Evolutionary conservation across 2,888 invertebrate genomes (phyloP).

Genomic region (Apodemia duryi): DNA sequence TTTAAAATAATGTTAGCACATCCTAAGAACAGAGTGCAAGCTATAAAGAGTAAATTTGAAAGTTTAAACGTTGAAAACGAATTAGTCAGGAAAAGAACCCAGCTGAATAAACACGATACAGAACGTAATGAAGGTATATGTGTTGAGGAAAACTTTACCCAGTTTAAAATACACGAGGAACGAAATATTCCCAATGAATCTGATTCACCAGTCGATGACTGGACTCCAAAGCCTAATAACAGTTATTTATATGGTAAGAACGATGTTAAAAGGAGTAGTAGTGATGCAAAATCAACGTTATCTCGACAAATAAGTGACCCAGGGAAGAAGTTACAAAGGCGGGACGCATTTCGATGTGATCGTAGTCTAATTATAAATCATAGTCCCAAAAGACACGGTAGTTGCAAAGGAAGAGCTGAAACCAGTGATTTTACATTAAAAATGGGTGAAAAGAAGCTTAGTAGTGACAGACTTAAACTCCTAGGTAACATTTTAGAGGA

Average conservation of each 20-base stretch:
- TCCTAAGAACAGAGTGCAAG: conserved; percentile 79
- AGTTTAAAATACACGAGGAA: conserved; percentile 21
- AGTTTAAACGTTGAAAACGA: conserved; percentile 58
- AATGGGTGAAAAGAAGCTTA: conserved; percentile 59
- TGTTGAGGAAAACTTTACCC: conserved; percentile 28
- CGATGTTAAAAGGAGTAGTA: conserved; percentile 49
- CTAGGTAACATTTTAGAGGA: conserved; percentile 65
- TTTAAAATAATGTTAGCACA: conserved; percentile 69
- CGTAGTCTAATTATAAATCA: conserved; percentile 55
- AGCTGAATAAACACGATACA: conserved; percentile 24
- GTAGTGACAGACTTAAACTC: conserved; percentile 59
- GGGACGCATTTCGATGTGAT: conserved; percentile 80
- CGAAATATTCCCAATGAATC: conserved; percentile 24
- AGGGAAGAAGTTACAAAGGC: conserved; percentile 77
- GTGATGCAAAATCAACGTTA: conserved; percentile 54
- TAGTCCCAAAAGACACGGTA: conserved; percentile 58
- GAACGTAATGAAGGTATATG: conserved; percentile 20
- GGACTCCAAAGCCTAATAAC: conserved; percentile 48
- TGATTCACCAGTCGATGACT: conserved; percentile 27
- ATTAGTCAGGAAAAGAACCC: conserved; percentile 28
- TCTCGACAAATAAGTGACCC: conserved; percentile 72
- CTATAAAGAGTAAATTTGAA: conserved; percentile 83
- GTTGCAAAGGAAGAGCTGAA: conserved; percentile 62
- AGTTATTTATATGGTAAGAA: conserved; percentile 61
- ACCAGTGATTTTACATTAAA: conserved; percentile 54